Percentiles rank a stretch among this genome's conserved stretches.
phyloP scores from a whole-genome alignment of 2,797 vertebrate genomes.

The Lepus townsendii region DNA sequence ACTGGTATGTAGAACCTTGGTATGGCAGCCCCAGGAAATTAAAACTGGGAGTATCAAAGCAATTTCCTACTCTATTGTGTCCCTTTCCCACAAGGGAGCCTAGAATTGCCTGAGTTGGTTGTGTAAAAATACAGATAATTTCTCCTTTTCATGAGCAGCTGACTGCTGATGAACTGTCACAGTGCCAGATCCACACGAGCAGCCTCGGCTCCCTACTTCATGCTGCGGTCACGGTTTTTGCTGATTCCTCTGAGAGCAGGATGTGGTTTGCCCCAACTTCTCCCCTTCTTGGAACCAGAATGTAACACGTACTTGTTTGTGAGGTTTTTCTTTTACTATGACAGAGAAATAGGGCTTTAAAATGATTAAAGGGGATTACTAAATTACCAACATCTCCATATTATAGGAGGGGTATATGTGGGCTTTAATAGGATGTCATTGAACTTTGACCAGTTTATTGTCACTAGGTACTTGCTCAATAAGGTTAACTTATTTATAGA shows the following conservation, averaged over 20 bases:
- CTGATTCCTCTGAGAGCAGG: conserved; percentile 26
- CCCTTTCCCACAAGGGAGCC: background rate
- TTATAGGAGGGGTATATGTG: background rate
- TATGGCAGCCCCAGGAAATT: background rate
- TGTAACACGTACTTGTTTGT: background rate
- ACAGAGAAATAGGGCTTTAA: background rate
- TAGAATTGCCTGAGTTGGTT: background rate
- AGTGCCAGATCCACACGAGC: background rate
- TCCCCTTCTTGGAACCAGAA: conserved; percentile 21
- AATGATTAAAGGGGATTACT: background rate
- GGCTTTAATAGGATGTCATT: background rate
- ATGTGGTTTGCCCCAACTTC: conserved; percentile 42
- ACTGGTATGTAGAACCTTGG: background rate
- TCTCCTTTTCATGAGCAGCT: background rate
- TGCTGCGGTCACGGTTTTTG: background rate
- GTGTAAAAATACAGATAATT: background rate
- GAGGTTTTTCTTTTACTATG: background rate
- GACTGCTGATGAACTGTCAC: background rate
- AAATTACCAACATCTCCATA: conserved; percentile 31
- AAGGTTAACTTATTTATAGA: conserved; percentile 24
- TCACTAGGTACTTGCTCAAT: background rate
- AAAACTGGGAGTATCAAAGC: background rate
- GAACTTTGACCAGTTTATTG: background rate
- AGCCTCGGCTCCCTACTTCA: too few species aligned
- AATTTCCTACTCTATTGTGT: background rate